These are phyloP conservation scores for Ammodytes marinus DNA, from an alignment of 2,113 vertebrate genomes.

Conservation along the genomic window DNA sequence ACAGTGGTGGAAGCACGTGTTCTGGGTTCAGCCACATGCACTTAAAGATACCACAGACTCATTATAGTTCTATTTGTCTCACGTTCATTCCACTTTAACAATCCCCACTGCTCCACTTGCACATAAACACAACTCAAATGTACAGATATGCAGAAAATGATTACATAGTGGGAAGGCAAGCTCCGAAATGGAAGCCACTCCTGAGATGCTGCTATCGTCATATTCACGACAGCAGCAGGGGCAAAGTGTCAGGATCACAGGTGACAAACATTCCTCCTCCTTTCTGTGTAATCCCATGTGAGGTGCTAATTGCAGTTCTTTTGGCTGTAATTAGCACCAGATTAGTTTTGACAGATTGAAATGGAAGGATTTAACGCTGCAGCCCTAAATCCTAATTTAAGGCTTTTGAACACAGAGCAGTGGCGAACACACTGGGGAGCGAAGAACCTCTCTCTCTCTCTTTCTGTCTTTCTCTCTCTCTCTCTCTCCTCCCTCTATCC, in stretches of 20 bases:
- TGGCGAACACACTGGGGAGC: constrained; percentile 34
- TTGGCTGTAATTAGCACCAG: constrained; percentile 74
- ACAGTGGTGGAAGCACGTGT: constrained; percentile 25
- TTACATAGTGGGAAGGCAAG: neutral
- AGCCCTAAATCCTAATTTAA: constrained; percentile 67
- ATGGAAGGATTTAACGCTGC: constrained; percentile 61
- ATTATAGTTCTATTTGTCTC: constrained; percentile 46
- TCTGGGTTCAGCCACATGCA: constrained; percentile 22
- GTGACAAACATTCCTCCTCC: constrained; percentile 75
- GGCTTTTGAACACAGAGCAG: constrained; percentile 45
- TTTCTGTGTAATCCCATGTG: constrained; percentile 63
- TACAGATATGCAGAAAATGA: constrained; percentile 26
- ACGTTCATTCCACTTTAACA: constrained; percentile 42
- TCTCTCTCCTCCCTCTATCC: neutral
- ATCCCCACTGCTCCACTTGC: constrained; percentile 34
- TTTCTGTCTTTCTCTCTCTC: neutral
- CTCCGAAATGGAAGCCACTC: neutral
- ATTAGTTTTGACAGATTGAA: constrained; percentile 80
- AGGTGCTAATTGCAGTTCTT: constrained; percentile 70
- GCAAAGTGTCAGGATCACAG: constrained; percentile 58
- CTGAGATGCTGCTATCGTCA: constrained; percentile 14
- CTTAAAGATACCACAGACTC: constrained; percentile 22
- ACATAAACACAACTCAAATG: constrained; percentile 26
- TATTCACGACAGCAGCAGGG: constrained; percentile 25
- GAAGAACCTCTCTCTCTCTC: neutral